Percentiles rank a stretch among this genome's conserved stretches.
Evolutionary conservation across 2,888 invertebrate genomes (phyloP).

Genomic region (Eilema depressum): DNA sequence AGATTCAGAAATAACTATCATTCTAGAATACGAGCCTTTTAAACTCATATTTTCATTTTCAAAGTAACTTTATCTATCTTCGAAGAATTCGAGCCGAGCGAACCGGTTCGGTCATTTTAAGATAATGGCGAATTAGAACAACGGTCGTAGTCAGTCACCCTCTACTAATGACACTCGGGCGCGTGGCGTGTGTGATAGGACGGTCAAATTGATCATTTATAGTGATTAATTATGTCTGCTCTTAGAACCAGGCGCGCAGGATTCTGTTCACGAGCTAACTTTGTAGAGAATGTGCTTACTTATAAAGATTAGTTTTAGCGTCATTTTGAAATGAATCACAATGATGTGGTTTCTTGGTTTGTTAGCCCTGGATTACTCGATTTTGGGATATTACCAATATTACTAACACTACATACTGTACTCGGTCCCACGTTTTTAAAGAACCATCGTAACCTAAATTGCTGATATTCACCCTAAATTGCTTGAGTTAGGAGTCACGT

Average conservation of each 20-base stretch:
- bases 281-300: not conserved
- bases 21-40: not conserved
- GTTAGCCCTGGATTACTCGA: not conserved
- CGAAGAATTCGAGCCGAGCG: not conserved
- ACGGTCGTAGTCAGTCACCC: conserved; percentile 20
- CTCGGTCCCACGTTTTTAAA: too few relatives aligned
- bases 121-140: conserved; percentile 27
- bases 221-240: conserved; percentile 15
- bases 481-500: too few relatives aligned
- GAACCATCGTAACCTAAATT: too few relatives aligned
- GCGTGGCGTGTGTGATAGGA: conserved; percentile 10
- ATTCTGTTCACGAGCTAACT: not conserved
- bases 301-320: not conserved
- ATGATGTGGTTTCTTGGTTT: not conserved
- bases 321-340: too few relatives aligned
- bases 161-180: conserved; percentile 17
- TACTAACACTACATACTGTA: too few relatives aligned
- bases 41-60: not conserved
- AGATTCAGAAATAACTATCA: too few relatives aligned
- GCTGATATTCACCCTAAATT: too few relatives aligned
- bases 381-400: too few relatives aligned
- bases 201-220: conserved; percentile 15
- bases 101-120: conserved; percentile 15
- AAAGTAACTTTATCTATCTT: not conserved
- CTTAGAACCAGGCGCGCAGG: not conserved